Evolutionary conservation across 2,888 invertebrate species (phyloP).

Genomic region (Erebia epiphron): DNA sequence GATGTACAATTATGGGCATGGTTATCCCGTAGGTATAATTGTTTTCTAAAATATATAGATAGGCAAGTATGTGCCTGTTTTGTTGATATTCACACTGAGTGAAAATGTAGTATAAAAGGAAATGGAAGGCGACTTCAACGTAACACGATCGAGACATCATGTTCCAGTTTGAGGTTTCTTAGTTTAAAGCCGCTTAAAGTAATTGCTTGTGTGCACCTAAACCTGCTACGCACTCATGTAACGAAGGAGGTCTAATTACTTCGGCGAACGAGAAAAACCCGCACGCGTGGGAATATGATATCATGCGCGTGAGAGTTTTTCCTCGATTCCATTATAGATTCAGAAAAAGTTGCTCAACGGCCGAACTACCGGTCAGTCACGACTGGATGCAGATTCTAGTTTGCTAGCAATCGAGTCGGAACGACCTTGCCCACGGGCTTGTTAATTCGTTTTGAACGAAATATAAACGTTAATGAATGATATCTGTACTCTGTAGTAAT

Average conservation of each 20-base stretch:
- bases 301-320: conserved; percentile 72
- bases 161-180: conserved; percentile 3
- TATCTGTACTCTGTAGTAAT: neutral
- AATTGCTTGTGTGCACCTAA: neutral
- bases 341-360: conserved; percentile 62
- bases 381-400: conserved; percentile 30
- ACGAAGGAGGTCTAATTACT: conserved; percentile 52
- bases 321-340: conserved; percentile 54
- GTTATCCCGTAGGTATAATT: neutral
- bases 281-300: conserved; percentile 74
- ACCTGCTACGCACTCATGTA: neutral
- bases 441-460: conserved; percentile 20
- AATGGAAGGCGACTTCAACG: no score
- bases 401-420: conserved; percentile 41
- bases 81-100: no score
- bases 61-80: no score
- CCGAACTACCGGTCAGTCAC: conserved; percentile 47
- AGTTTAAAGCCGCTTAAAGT: conserved; percentile 1
- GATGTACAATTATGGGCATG: no score
- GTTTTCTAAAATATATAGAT: no score
- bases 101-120: neutral
- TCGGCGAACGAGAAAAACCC: conserved; percentile 57
- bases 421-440: conserved; percentile 49
- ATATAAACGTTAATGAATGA: conserved; percentile 3
- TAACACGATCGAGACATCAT: neutral